A percentile compares a stretch with the other conserved stretches of the same genome.
phyloP scores from a whole-genome alignment of 2,888 invertebrate species.

The Acleris cristana region DNA sequence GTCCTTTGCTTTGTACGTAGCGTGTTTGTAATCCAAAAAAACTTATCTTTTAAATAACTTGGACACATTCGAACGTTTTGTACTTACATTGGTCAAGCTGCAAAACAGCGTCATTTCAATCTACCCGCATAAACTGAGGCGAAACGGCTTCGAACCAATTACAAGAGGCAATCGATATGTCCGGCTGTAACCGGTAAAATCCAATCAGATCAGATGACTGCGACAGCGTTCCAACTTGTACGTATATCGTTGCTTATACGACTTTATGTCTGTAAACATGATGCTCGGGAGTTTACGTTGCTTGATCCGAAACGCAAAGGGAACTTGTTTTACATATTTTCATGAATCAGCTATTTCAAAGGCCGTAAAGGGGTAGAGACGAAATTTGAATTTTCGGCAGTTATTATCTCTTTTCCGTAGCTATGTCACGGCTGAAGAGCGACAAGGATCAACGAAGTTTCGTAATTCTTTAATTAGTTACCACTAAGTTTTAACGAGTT shows the following conservation, averaged over 20 bases:
- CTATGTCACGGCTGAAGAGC: not conserved
- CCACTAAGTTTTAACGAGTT: too few species aligned
- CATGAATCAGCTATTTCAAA: not conserved
- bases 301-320: conserved; percentile 17
- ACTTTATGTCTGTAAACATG: conserved; percentile 12
- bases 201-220: conserved; percentile 24
- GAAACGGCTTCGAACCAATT: conserved; percentile 17
- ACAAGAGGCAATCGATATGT: conserved; percentile 21
- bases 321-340: conserved; percentile 6
- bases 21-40: too few species aligned
- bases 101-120: not conserved
- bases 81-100: not conserved
- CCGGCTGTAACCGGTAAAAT: conserved; percentile 26
- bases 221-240: conserved; percentile 8
- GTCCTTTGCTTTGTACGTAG: too few species aligned
- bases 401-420: not conserved
- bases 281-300: conserved; percentile 8
- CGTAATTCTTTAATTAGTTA: too few species aligned
- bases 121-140: not conserved
- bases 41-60: too few species aligned
- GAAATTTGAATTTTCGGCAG: not conserved
- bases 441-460: not conserved
- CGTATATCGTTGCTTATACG: not conserved
- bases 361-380: too few species aligned
- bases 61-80: too few species aligned